Evolutionary conservation across 2,888 invertebrate species (phyloP), one percentile per base, ranked within the genome.

Genomic region (Caenorhabditis sp.): DNA sequence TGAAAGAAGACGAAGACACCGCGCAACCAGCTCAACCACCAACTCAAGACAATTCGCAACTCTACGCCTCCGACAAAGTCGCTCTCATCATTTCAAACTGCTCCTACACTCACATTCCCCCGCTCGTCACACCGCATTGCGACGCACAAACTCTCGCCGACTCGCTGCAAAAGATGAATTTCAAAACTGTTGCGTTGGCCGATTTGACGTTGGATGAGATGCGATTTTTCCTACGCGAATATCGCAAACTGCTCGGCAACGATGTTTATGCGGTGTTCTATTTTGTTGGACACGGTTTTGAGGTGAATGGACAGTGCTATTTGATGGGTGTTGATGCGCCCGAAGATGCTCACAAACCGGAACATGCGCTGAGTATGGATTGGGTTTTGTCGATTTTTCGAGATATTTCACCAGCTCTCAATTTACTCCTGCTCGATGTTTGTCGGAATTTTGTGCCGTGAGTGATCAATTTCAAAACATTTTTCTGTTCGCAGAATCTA

Each of bases 261-360:
- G 89, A 88, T 24, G 89, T 88, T 21, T 88, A 88, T 70, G 87
- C 88, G 17, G 83, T 88, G 14, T 86, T 88, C 72, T 89, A 89
- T 76, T 89, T 89, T 75, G 89, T 88, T 67, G 89, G 89, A 0
- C 89, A 89, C 74, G 89, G 89, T 1, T 89, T 89, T 78, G 89
- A 89, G 69, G 88, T 88, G 31, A 83, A 87, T 60, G 88, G 88
- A 21, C 87, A 88, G 68, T 88, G 89, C 59, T 89, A 88, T 78
- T 80, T 89, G n/a, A 85, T 89, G 19, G 89, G 89, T 1, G 86
- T 88, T 3, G 89, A 89, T 74, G 89, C 89, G 17, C 86, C 87
- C 1, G 78, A 69, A 21, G 81, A 83, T 21, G 79, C 80, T 43
- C 82, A 82, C 62, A 76, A 77, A 17, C 88, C 87, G 12, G 77